Percentiles rank a stretch among this genome's conserved stretches.
phyloP scores from a whole-genome alignment of 1,140 invertebrate genomes.

The Chrysopa pallens region DNA sequence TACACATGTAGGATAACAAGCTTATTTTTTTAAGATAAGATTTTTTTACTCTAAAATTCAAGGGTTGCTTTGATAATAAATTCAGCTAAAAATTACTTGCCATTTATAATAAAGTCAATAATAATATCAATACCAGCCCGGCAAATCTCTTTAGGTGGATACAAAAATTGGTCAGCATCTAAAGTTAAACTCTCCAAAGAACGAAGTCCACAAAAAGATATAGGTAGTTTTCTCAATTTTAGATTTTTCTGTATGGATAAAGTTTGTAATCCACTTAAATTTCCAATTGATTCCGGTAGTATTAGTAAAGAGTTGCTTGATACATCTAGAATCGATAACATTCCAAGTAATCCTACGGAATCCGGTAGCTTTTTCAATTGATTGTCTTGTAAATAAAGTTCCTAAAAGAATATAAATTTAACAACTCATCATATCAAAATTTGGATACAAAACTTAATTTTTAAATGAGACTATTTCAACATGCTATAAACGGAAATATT shows the following conservation, averaged over 20 bases:
- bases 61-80: too few relatives aligned
- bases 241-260: conserved; percentile 38
- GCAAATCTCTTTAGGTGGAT: conserved; percentile 39
- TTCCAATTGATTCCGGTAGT: conserved; percentile 41
- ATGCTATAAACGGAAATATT: too few relatives aligned
- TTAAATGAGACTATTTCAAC: too few relatives aligned
- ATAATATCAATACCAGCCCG: conserved; percentile 38
- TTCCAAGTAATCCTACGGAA: conserved; percentile 37
- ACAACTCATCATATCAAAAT: neutral
- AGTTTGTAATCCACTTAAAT: conserved; percentile 33
- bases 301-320: conserved; percentile 48
- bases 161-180: conserved; percentile 37
- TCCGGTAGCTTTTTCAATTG: conserved; percentile 43
- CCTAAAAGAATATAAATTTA: conserved; percentile 22
- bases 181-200: conserved; percentile 36
- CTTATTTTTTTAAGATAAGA: too few relatives aligned
- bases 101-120: conserved; percentile 41
- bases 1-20: too few relatives aligned
- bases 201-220: conserved; percentile 36
- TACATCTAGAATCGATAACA: conserved; percentile 45
- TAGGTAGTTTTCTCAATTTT: conserved; percentile 34
- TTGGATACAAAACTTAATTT: too few relatives aligned
- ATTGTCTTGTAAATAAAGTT: conserved; percentile 47
- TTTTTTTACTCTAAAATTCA: too few relatives aligned
- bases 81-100: conserved; percentile 16